These are phyloP conservation scores for Macrocentrus cingulum DNA, from an alignment of 1,140 invertebrate species.

Conservation along the genomic window DNA sequence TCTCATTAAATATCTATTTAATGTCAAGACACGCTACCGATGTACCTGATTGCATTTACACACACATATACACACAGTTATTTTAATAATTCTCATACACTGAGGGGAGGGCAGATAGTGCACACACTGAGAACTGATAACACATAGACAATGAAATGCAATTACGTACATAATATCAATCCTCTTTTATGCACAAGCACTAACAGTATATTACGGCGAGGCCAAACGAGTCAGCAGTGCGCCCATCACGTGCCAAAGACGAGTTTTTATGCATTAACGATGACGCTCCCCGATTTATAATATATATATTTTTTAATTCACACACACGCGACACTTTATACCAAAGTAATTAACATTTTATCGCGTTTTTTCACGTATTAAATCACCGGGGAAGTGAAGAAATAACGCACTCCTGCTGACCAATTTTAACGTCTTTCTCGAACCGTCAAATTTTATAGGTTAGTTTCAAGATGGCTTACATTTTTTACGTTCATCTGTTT, in stretches of 20 bases:
- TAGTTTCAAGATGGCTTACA: too few relatives aligned
- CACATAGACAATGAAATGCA: neutral
- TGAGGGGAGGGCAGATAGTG: neutral
- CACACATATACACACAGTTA: too few relatives aligned
- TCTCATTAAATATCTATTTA: neutral
- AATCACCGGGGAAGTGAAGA: neutral
- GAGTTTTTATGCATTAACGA: constrained; percentile 19
- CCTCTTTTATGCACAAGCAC: neutral
- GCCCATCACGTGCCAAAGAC: constrained; percentile 17
- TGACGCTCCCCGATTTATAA: neutral
- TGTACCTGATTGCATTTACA: constrained; percentile 30
- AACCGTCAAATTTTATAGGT: neutral
- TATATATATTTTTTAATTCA: constrained; percentile 11
- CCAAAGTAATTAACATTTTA: constrained; percentile 17
- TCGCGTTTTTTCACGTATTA: neutral
- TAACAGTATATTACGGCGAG: constrained; percentile 8
- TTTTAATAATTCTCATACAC: neutral
- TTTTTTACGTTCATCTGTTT: too few relatives aligned
- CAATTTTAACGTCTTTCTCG: too few relatives aligned
- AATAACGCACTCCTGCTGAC: neutral
- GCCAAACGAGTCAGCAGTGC: constrained; percentile 9
- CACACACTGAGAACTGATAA: neutral
- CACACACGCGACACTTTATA: too few relatives aligned
- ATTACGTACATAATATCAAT: constrained; percentile 10
- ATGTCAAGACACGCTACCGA: constrained; percentile 19